Conservation (phyloP, 2,113 vertebrate genomes). For the Esox niger region DNA sequence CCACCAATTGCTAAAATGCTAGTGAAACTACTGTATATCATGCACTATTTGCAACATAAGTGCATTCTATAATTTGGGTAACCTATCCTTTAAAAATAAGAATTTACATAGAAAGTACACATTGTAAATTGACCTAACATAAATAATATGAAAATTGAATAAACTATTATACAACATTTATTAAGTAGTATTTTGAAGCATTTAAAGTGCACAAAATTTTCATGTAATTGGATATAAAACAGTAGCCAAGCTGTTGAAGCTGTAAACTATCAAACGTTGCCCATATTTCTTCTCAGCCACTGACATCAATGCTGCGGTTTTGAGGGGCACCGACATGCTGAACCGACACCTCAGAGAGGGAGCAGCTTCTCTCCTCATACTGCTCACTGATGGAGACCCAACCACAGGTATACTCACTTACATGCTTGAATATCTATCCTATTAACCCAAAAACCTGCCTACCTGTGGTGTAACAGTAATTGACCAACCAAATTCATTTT, state of each 20-base stretch:
- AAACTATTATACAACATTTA: conserved; percentile 74
- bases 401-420: conserved; percentile 72
- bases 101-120: no score
- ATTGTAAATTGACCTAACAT: no score
- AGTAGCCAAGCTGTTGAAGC: background rate
- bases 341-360: conserved; percentile 67
- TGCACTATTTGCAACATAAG: no score
- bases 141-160: conserved; percentile 35
- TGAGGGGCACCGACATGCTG: conserved; percentile 80
- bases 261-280: background rate
- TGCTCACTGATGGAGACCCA: conserved; percentile 90
- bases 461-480: no score
- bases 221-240: no score
- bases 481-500: no score
- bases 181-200: conserved; percentile 48
- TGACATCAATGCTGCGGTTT: conserved; percentile 80
- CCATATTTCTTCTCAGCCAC: conserved; percentile 71
- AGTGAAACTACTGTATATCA: no score
- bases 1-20: no score
- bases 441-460: no score
- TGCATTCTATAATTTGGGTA: no score
- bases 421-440: background rate
- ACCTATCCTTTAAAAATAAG: no score
- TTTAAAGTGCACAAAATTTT: no score
- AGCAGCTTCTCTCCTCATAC: conserved; percentile 84